Percentiles rank a stretch among this genome's conserved stretches.
Evolutionary conservation across 2,113 vertebrate species (phyloP).

Genomic region (Scomber colias): DNA sequence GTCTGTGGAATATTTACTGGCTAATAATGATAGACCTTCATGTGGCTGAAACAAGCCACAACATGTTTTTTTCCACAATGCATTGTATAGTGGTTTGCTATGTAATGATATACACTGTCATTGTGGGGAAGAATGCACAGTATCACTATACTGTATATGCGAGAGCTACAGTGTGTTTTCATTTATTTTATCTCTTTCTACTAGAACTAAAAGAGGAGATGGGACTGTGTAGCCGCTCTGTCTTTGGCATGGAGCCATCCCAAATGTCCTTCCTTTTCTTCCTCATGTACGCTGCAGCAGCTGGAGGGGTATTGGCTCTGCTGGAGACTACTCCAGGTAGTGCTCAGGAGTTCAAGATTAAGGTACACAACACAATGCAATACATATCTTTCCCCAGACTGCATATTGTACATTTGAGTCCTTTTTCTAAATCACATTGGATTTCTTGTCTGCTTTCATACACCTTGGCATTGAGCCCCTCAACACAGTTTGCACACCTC

Average conservation of each 20-base stretch:
- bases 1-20: not conserved
- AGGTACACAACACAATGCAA: constrained; percentile 66
- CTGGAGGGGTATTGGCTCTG: constrained; percentile 77
- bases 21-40: not conserved
- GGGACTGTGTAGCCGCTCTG: constrained; percentile 61
- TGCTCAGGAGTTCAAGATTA: constrained; percentile 82
- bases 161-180: not conserved
- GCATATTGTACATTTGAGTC: constrained; percentile 15
- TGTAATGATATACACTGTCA: constrained; percentile 6
- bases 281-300: constrained; percentile 79
- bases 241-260: constrained; percentile 80
- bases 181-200: constrained; percentile 5
- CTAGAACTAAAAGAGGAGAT: constrained; percentile 78
- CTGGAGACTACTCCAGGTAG: constrained; percentile 78
- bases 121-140: not conserved
- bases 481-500: not conserved
- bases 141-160: not conserved
- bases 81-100: not conserved
- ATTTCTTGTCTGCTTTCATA: not conserved
- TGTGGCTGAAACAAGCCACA: not conserved
- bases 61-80: constrained; percentile 1
- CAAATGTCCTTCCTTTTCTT: constrained; percentile 85
- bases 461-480: not conserved
- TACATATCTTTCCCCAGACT: constrained; percentile 7
- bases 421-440: constrained; percentile 3